phyloP scores from a whole-genome alignment of 2,888 invertebrate genomes.

The Mesorhabditis spiculigera region DNA sequence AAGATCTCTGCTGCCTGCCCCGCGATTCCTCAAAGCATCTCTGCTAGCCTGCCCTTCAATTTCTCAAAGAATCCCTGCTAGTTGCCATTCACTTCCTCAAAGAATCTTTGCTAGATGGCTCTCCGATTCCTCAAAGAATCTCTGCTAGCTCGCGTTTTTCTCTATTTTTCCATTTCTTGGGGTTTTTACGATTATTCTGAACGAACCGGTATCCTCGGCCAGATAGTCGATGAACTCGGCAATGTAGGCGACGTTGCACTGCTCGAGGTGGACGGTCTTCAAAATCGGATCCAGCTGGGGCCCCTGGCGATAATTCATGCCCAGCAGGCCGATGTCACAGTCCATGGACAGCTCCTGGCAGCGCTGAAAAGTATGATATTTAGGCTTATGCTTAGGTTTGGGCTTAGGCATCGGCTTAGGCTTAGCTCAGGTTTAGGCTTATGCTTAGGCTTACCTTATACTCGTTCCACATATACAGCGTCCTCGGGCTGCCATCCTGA shows the following conservation, averaged over 20 bases:
- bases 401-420: too few species aligned
- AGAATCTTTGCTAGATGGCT: too few species aligned
- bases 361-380: neutral
- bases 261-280: neutral
- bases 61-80: too few species aligned
- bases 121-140: too few species aligned
- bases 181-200: neutral
- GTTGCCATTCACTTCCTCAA: too few species aligned
- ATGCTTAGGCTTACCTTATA: neutral
- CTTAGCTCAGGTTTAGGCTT: too few species aligned
- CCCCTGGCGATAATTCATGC: neutral
- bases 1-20: too few species aligned
- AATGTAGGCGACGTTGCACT: neutral
- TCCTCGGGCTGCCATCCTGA: neutral
- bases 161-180: too few species aligned
- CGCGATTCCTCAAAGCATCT: too few species aligned
- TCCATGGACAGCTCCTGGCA: neutral
- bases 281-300: neutral
- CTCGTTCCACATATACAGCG: neutral
- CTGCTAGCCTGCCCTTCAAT: too few species aligned
- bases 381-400: too few species aligned
- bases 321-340: constrained; percentile 4
- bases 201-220: neutral
- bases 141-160: too few species aligned
- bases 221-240: neutral